phyloP scores from a whole-genome alignment of 2,113 vertebrate species.

The Callospermophilus lateralis region DNA sequence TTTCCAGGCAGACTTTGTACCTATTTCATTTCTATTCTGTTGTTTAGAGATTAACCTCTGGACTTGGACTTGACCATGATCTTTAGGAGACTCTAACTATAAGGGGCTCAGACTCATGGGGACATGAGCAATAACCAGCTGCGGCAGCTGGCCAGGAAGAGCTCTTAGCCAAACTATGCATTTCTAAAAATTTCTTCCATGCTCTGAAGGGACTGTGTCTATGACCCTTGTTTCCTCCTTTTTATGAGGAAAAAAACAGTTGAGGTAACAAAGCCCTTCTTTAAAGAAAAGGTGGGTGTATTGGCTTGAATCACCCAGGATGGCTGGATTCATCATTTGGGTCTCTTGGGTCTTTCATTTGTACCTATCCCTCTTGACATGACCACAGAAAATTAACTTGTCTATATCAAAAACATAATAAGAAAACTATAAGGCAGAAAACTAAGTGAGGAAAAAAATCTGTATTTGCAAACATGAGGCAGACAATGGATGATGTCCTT shows the following conservation, averaged over 20 bases:
- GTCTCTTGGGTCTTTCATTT: background rate
- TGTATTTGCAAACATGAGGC: background rate
- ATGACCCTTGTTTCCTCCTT: background rate
- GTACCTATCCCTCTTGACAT: background rate
- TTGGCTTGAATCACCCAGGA: background rate
- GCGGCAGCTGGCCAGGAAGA: background rate
- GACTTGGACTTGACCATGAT: background rate
- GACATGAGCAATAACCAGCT: background rate
- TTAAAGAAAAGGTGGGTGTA: background rate
- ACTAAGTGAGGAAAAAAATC: background rate
- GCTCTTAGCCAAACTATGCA: background rate
- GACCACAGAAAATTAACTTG: background rate
- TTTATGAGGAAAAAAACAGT: background rate
- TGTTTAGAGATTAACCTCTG: slow-evolving; percentile 47
- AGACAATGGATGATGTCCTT: background rate
- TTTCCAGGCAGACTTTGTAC: slow-evolving; percentile 51
- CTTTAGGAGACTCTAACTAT: slow-evolving; percentile 58
- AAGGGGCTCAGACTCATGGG: background rate
- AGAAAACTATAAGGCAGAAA: background rate
- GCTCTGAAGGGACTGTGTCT: background rate
- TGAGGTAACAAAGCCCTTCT: background rate
- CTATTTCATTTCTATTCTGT: slow-evolving; percentile 43
- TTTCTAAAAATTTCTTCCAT: background rate
- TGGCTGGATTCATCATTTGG: background rate
- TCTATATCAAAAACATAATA: background rate